Conservation (phyloP, 1,140 invertebrate species). For the Venustaconcha ellipsiformis region DNA sequence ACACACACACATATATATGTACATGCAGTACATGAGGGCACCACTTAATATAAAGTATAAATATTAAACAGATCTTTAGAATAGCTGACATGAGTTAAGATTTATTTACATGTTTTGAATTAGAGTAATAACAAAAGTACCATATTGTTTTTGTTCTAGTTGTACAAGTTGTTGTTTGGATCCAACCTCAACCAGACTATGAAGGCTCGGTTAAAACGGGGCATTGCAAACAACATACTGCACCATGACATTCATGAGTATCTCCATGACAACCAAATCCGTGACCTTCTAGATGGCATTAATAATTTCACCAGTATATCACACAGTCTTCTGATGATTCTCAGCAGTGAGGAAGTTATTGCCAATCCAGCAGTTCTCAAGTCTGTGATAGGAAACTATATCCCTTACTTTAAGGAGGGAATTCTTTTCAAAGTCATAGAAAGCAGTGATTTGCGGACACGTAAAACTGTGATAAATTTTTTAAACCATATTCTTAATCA, state of each 20-base stretch:
- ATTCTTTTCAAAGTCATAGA: constrained; percentile 32
- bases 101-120: no score
- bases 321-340: constrained; percentile 4
- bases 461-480: constrained; percentile 15
- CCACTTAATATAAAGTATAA: no score
- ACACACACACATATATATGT: no score
- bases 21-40: no score
- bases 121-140: no score
- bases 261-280: no score
- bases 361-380: neutral
- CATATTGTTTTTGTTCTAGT: constrained; percentile 24
- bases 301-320: neutral
- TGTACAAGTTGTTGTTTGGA: constrained; percentile 49
- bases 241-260: no score
- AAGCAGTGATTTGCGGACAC: constrained; percentile 15
- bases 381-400: constrained; percentile 6
- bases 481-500: constrained; percentile 24
- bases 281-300: no score
- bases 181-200: constrained; percentile 8
- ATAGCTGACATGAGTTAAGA: no score
- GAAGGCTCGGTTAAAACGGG: no score
- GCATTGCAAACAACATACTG: no score
- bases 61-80: no score
- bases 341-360: constrained; percentile 7
- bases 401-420: constrained; percentile 15